Conservation (phyloP, 2,113 vertebrate species). For the Brienomyrus longianalis region DNA sequence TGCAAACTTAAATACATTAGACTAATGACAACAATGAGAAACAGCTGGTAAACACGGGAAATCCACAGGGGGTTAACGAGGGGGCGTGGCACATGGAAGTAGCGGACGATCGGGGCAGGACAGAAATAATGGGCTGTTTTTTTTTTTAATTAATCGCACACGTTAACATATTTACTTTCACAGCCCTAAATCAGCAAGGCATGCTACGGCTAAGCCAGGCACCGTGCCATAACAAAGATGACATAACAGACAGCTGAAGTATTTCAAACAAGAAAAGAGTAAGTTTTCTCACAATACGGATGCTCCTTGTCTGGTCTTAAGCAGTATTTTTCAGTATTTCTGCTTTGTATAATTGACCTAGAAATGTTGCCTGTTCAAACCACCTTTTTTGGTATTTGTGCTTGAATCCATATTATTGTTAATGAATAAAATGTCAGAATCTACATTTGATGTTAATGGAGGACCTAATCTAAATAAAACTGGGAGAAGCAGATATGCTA, state of each 20-base stretch:
- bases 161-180: no score
- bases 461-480: background rate
- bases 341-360: background rate
- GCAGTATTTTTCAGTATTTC: background rate
- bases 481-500: constrained; percentile 1
- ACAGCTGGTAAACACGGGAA: no score
- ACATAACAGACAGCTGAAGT: background rate
- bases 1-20: no score
- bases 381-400: background rate
- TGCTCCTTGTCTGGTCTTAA: background rate
- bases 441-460: background rate
- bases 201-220: no score
- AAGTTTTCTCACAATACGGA: background rate
- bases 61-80: no score
- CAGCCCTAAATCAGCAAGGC: no score
- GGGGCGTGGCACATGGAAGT: no score
- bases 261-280: background rate
- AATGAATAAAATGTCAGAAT: background rate
- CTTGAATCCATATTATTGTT: background rate
- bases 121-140: no score
- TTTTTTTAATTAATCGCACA: no score
- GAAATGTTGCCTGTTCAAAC: background rate
- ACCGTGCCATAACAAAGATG: background rate
- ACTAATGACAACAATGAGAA: no score
- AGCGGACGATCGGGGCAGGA: no score